These are phyloP conservation scores for Arctopsyche grandis DNA, from an alignment of 1,140 invertebrate genomes.

Conservation along the genomic window DNA sequence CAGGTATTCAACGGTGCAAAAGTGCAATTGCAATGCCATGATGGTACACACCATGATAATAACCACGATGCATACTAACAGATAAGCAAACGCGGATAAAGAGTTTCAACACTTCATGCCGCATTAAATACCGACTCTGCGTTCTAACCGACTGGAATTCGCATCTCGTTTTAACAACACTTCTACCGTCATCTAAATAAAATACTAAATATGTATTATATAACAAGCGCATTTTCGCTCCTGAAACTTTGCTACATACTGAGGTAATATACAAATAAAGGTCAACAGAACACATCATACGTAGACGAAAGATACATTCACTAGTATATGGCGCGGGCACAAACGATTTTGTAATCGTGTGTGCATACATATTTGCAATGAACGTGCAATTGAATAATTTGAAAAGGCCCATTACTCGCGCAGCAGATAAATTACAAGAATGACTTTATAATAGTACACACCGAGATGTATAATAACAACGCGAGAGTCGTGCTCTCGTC, in stretches of 20 bases:
- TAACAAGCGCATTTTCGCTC: no score
- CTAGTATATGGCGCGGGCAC: no score
- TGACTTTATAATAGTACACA: conserved; percentile 19
- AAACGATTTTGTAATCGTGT: conserved; percentile 12
- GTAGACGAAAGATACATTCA: no score
- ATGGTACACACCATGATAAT: neutral
- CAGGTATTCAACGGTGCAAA: neutral
- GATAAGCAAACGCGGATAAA: neutral
- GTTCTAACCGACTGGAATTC: no score
- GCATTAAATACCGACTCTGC: no score
- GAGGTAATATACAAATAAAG: no score
- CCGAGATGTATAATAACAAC: conserved; percentile 20
- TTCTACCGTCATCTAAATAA: no score
- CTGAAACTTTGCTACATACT: no score
- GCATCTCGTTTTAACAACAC: no score
- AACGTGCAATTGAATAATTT: conserved; percentile 28
- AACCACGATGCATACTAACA: neutral
- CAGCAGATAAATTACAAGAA: conserved; percentile 26
- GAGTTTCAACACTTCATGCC: neutral
- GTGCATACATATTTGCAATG: conserved; percentile 9
- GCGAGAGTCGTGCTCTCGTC: neutral
- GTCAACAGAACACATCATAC: no score
- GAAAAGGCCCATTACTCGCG: conserved; percentile 23
- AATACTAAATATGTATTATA: no score
- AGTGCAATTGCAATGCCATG: neutral